Evolutionary conservation across 2,797 vertebrate species (phyloP), one percentile per base, ranked within the genome.

Genomic region (Bovichtus variegatus): DNA sequence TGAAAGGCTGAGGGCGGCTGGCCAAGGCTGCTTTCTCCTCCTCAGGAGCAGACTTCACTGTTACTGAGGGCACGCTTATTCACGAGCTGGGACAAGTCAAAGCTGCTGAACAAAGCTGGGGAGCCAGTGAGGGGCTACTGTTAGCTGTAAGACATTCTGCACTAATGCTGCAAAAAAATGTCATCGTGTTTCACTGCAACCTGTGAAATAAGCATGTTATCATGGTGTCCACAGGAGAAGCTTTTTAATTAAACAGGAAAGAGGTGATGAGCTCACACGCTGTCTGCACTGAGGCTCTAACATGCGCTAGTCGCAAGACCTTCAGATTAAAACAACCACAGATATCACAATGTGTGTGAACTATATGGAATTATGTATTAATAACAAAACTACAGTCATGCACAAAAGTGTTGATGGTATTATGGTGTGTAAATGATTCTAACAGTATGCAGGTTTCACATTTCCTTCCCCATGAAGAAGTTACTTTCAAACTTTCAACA

Each of bases 1-100:
- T 90, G 82, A 91, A 90, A 89, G 81, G 85, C 76, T 68, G 70
- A 80, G 82, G 81, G 78, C 78, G n/a, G 78, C 84, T 49, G 77
- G 85, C 83, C 88, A 88, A 91, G 87, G 89, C 82, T 84, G 78
- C 71, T 76, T 76, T 71, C 73, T 82, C 43, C 54, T 87, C 57
- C 58, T 53, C 31, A 9, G 70, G 57, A 69, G 65, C 49, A 74
- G 65, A 71, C 70, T 80, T 58, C 47, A 38, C 72, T 65, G 74
- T 77, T 43, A 12, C 76, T 34, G 59, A 75, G 83, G 69, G 68
- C 62, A 72, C 59, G 64, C 72, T 82, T 47, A 86, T 89, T 85
- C 71, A 80, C 21, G 2, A 55, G 57, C 75, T 18, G 47, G 62
- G 73, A 72, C 67, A 51, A 74, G 81, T 83, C 83, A 58, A 25